Evolutionary conservation across 2,888 invertebrate genomes (phyloP).

Genomic region (Lasioglossum vierecki): DNA sequence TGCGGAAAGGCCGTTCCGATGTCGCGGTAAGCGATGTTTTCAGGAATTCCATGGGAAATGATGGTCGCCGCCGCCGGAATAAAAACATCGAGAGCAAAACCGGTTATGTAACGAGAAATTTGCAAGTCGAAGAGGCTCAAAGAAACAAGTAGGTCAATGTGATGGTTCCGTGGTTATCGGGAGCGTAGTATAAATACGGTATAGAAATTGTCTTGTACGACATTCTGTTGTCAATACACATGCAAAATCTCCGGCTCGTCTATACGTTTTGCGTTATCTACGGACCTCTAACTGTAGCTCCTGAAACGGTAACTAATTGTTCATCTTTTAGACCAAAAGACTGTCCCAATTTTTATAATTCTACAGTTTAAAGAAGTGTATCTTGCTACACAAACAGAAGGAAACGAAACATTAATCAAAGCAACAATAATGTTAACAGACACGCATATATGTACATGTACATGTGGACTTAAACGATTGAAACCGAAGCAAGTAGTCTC

Average conservation of each 20-base stretch:
- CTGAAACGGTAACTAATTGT: too few relatives aligned
- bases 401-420: too few relatives aligned
- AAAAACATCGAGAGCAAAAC: neutral
- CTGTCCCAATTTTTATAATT: too few relatives aligned
- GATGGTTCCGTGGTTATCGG: neutral
- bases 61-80: neutral
- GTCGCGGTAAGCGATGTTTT: constrained; percentile 1
- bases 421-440: too few relatives aligned
- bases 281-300: too few relatives aligned
- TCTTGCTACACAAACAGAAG: too few relatives aligned
- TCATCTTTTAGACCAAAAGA: too few relatives aligned
- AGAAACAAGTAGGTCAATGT: neutral
- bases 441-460: too few relatives aligned
- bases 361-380: too few relatives aligned
- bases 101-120: neutral
- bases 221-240: neutral
- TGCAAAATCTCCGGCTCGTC: neutral
- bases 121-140: neutral
- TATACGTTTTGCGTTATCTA: too few relatives aligned
- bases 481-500: neutral
- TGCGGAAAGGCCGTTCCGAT: constrained; percentile 7
- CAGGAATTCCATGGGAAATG: constrained; percentile 1
- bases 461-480: neutral
- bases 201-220: neutral
- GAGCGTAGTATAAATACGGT: neutral